A percentile compares a stretch with the other conserved stretches of the same genome.
These are phyloP conservation scores for Drosophila longiperda DNA, from an alignment of 2,888 invertebrate genomes.

Conservation along the genomic window DNA sequence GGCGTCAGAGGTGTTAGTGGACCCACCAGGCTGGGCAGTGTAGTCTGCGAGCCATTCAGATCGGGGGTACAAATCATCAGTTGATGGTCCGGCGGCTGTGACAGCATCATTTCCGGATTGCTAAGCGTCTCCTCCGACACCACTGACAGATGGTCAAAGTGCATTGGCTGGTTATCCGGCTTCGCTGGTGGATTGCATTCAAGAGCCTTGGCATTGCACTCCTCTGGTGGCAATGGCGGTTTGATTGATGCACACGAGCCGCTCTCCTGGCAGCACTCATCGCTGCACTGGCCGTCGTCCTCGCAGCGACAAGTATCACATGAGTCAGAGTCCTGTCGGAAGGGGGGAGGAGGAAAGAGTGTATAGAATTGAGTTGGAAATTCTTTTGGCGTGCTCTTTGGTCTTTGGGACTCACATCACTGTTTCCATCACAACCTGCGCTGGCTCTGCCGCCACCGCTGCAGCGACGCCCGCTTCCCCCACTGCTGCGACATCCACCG, in stretches of 20 bases:
- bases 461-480: slow-evolving; percentile 69
- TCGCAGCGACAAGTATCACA: slow-evolving; percentile 83
- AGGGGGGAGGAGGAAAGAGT: neutral
- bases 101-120: slow-evolving; percentile 79
- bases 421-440: slow-evolving; percentile 79
- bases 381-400: neutral
- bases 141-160: slow-evolving; percentile 90
- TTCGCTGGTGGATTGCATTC: slow-evolving; percentile 33
- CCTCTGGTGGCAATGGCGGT: slow-evolving; percentile 48
- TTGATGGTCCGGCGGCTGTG: slow-evolving; percentile 69
- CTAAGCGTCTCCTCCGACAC: slow-evolving; percentile 90
- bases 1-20: slow-evolving; percentile 82
- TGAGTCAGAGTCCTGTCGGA: slow-evolving; percentile 82
- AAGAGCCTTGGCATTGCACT: slow-evolving; percentile 20
- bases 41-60: slow-evolving; percentile 72
- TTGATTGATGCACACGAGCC: slow-evolving; percentile 73
- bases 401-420: slow-evolving; percentile 74
- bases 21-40: slow-evolving; percentile 72
- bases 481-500: slow-evolving; percentile 71
- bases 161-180: slow-evolving; percentile 50
- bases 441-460: slow-evolving; percentile 69
- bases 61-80: slow-evolving; percentile 66
- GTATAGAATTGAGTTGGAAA: neutral
- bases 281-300: slow-evolving; percentile 73
- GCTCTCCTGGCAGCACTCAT: slow-evolving; percentile 79